Evolutionary conservation across 2,797 vertebrate species (phyloP).

Genomic region (Acanthiza pusilla): DNA sequence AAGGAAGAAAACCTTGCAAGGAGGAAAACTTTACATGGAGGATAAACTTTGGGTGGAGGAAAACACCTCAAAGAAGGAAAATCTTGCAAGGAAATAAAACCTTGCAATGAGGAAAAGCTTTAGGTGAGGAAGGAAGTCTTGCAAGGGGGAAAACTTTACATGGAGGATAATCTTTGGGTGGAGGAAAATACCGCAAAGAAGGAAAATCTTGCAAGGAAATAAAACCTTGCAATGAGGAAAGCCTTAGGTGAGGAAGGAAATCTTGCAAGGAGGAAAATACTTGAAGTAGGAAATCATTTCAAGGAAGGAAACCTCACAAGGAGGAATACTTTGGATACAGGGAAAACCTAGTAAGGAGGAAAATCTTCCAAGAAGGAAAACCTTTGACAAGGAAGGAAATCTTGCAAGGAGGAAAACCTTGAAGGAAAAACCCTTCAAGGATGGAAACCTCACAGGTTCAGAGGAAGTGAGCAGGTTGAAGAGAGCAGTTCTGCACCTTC

Average conservation of each 20-base stretch:
- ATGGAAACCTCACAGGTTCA: background rate
- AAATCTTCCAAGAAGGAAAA: background rate
- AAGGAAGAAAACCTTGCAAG: background rate
- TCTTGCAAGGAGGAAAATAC: background rate
- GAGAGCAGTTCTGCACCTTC: background rate
- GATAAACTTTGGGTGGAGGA: background rate
- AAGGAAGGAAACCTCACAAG: background rate
- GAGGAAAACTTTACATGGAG: background rate
- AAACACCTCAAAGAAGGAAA: background rate
- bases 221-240: background rate
- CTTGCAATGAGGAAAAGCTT: background rate
- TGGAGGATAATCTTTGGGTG: background rate
- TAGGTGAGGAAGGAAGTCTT: background rate
- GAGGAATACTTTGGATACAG: background rate
- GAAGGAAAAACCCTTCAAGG: background rate
- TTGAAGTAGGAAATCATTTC: background rate
- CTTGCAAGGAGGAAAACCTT: background rate
- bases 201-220: background rate
- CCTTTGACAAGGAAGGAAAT: background rate
- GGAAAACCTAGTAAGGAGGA: rapidly evolving
- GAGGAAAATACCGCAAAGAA: background rate
- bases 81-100: background rate
- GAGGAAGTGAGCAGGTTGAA: background rate
- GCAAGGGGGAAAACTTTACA: background rate
- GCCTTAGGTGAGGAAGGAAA: no score